Evolutionary conservation across 2,888 invertebrate genomes (phyloP).

Genomic region (Eupithecia subfuscata): DNA sequence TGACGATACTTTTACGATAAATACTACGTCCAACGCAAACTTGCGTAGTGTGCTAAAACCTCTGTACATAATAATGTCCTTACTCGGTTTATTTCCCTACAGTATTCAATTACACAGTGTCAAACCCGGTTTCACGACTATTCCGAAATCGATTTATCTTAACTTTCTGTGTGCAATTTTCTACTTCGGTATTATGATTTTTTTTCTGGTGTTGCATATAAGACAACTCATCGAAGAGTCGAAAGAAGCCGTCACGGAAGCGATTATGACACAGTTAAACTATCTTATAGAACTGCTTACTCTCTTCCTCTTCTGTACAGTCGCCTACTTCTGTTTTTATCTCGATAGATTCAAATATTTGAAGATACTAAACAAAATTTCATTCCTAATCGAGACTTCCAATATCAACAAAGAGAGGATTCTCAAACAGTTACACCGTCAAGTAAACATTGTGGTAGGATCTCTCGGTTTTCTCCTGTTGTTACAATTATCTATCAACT

Average conservation of each 20-base stretch:
- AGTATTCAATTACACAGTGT: constrained; percentile 50
- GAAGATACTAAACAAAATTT: constrained; percentile 61
- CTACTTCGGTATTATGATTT: constrained; percentile 50
- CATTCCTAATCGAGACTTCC: constrained; percentile 51
- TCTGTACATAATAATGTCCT: constrained; percentile 51
- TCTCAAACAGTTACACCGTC: constrained; percentile 51
- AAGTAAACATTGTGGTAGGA: constrained; percentile 51
- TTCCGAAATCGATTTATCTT: constrained; percentile 63
- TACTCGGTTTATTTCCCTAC: constrained; percentile 60
- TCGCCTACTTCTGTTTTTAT: constrained; percentile 60
- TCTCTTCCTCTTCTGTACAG: constrained; percentile 52
- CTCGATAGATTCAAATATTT: constrained; percentile 59
- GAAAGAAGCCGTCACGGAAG: constrained; percentile 56
- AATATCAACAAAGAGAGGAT: constrained; percentile 47
- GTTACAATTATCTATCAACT: constrained; percentile 60
- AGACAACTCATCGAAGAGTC: constrained; percentile 51
- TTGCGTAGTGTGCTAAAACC: constrained; percentile 56
- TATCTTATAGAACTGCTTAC: constrained; percentile 63
- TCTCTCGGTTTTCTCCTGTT: constrained; percentile 48
- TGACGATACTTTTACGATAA: background rate
- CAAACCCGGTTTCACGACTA: constrained; percentile 49
- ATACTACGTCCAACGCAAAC: constrained; percentile 28
- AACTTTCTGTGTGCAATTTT: constrained; percentile 61
- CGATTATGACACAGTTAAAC: constrained; percentile 64
- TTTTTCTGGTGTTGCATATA: constrained; percentile 60